Base-by-base conservation (phyloP, 2,888 invertebrate genomes). In the Carpatolechia fugitivella region DNA sequence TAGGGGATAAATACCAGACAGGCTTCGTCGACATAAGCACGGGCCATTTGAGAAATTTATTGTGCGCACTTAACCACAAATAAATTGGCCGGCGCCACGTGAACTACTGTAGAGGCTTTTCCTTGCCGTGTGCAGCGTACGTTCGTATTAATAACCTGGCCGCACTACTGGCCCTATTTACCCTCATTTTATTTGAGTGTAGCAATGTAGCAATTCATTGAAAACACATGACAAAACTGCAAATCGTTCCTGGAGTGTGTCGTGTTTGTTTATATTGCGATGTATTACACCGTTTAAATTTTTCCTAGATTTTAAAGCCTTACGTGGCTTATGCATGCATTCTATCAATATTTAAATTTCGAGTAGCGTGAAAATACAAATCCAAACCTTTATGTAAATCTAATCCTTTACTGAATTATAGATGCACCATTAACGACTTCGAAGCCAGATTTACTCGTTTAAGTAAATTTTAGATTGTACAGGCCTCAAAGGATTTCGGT, bases 11-110 rank as follows among this genome's bases (percentile, higher is more conserved):
- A 88, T 85, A 85, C 81, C 85, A 75, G 78, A 80, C 85, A 80
- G 79, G 80, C 80, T 78, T 80, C 79, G 80, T 77, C 75, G 80
- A 74, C 76, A 78, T 82, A 81, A 84, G 85, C 80, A 80, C 81
- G 84, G 83, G 76, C 86, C 85, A 87, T 90, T 88, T 84, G 81
- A 85, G 85, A 85, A 89, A 89, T 87, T 85, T 90, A 89, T 87
- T 77, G 88, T 81, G 84, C 82, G 85, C 85, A 87, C 86, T 88
- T 88, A 87, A 85, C 86, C 85, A 80, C 86, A 84, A 86, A 88
- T 90, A 88, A 87, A 87, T 88, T 86, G 86, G 82, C 75, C 74
- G 70, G 73, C 74, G 74, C 80, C 78, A 78, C 80, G 82, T 80
- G 81, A 81, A 77, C 74, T 69, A 73, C 69, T 70, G 72, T 74